Evolutionary conservation across 2,888 invertebrate genomes (phyloP).

Genomic region (Eudasyphora cyanicolor): DNA sequence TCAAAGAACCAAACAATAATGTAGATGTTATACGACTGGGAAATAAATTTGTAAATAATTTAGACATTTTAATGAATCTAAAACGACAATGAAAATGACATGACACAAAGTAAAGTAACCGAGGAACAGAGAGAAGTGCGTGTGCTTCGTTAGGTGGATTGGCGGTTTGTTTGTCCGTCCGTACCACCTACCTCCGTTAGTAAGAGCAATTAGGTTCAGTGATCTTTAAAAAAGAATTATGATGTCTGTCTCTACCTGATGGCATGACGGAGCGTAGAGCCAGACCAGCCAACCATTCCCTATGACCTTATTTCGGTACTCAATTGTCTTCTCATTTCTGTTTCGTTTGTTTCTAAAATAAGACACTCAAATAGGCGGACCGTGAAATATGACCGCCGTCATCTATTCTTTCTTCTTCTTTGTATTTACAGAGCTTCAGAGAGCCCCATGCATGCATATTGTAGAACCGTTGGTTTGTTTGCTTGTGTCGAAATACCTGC

Average conservation of each 20-base stretch:
- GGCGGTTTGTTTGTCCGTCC: no score
- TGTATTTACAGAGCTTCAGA: no score
- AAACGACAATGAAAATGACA: neutral
- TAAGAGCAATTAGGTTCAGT: conserved; percentile 9
- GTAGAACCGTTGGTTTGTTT: conserved; percentile 5
- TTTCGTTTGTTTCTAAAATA: neutral
- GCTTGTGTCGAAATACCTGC: neutral
- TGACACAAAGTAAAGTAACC: neutral
- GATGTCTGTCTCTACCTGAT: neutral
- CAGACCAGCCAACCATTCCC: neutral
- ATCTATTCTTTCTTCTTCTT: neutral
- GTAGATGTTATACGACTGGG: neutral
- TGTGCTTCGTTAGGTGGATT: no score
- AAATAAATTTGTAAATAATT: neutral
- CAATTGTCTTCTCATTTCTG: no score
- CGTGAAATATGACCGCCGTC: neutral
- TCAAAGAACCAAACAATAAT: neutral
- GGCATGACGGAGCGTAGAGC: neutral
- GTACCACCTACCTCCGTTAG: neutral
- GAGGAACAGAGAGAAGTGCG: no score
- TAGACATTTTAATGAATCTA: neutral
- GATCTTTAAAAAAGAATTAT: conserved; percentile 6
- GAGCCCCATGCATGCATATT: neutral
- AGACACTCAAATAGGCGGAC: neutral
- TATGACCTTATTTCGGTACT: neutral